A percentile compares a stretch with the other conserved stretches of the same genome.
These are phyloP conservation scores for Conopomorpha cramerella DNA, from an alignment of 1,140 invertebrate genomes.

Conservation along the genomic window DNA sequence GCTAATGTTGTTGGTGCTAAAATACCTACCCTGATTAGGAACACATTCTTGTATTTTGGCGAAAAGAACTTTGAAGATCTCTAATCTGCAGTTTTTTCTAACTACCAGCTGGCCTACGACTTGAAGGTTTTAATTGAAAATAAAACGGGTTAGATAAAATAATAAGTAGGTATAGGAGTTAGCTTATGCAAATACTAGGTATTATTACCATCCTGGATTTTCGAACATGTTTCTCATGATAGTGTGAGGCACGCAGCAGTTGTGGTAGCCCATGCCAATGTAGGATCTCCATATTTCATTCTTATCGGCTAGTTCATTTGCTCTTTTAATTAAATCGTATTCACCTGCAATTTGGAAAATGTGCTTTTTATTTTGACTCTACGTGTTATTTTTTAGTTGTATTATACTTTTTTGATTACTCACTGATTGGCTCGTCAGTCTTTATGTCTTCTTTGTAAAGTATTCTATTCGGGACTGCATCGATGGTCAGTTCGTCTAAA, in stretches of 20 bases:
- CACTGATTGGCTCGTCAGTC: conserved; percentile 80
- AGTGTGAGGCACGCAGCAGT: conserved; percentile 92
- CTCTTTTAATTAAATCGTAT: conserved; percentile 81
- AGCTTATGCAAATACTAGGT: too few species aligned
- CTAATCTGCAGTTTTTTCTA: too few species aligned
- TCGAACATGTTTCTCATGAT: conserved; percentile 98
- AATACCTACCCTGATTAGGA: too few species aligned
- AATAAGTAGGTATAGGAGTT: too few species aligned
- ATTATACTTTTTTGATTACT: conserved; percentile 33
- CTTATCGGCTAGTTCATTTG: conserved; percentile 78
- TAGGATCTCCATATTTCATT: conserved; percentile 96
- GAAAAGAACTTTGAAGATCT: too few species aligned
- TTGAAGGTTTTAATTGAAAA: too few species aligned
- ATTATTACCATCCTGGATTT: conserved; percentile 95
- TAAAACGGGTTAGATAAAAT: too few species aligned
- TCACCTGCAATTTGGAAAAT: conserved; percentile 68
- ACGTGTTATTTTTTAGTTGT: too few species aligned
- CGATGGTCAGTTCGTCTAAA: conserved; percentile 84
- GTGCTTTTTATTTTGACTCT: neutral
- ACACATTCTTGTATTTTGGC: too few species aligned
- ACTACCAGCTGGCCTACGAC: too few species aligned
- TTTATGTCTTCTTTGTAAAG: conserved; percentile 73
- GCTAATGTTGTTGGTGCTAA: too few species aligned
- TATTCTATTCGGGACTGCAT: conserved; percentile 86
- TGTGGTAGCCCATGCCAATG: conserved; percentile 99